phyloP scores from a whole-genome alignment of 2,113 vertebrate species.

The Corydoras sp. region DNA sequence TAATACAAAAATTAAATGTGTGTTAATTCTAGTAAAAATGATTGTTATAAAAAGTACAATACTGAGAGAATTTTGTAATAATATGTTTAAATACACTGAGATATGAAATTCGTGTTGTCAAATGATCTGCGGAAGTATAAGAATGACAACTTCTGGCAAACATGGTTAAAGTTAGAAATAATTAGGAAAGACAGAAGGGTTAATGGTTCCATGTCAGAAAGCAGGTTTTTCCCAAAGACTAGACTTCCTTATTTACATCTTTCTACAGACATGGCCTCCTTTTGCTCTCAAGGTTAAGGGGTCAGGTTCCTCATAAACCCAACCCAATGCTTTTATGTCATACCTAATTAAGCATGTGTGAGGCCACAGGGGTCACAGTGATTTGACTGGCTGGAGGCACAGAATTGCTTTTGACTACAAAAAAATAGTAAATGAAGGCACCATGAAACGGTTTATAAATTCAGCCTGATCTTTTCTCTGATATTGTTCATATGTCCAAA shows the following conservation, averaged over 20 bases:
- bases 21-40: too few species aligned
- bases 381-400: conserved; percentile 4
- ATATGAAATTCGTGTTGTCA: too few species aligned
- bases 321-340: not conserved
- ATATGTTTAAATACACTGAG: too few species aligned
- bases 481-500: too few species aligned
- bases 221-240: not conserved
- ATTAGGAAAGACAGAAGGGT: not conserved
- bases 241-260: not conserved
- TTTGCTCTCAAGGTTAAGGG: conserved; percentile 4
- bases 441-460: too few species aligned
- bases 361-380: not conserved
- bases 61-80: too few species aligned
- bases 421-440: too few species aligned
- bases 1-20: too few species aligned
- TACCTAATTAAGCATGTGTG: conserved; percentile 4
- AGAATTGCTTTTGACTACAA: not conserved
- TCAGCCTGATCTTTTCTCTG: too few species aligned
- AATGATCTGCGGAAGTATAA: too few species aligned
- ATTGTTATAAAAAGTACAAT: too few species aligned
- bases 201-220: not conserved
- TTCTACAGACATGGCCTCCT: not conserved
- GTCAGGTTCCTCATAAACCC: not conserved
- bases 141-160: too few species aligned
- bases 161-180: not conserved